Evolutionary conservation across 2,113 vertebrate genomes (phyloP), one percentile per base, ranked within the genome.

Genomic region (Cathartes aura): DNA sequence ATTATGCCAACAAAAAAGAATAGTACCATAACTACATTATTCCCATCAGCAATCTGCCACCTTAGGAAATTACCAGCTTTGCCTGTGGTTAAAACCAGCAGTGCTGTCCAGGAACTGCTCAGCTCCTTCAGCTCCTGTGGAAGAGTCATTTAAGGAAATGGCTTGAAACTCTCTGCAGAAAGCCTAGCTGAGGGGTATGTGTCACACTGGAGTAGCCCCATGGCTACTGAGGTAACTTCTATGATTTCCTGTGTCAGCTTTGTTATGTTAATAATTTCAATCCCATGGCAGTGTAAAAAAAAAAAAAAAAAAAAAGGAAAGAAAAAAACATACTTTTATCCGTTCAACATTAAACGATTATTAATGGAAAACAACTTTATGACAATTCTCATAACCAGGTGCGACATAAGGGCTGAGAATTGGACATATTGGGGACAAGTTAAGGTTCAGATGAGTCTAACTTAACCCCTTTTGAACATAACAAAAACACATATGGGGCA

Each of bases 131-230:
- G 29, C 4, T 59, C 8, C 19, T 36, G 5, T 29, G 13, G 55
- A 73, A 48, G 7, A 82, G 2, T n/a, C 2, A 8, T 47, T 47
- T 22, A 34, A 56, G 3, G 19, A 42, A 82, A 59, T 50, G 8
- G 10, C 17, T 58, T 62, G 34, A 60, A 79, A 66, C 6, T 60
- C 14, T 36, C 53, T 82, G 13, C 32, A 30, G 20, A 66, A 76
- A 43, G 3, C 5, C 34, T 38, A 5, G 4, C 16, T 66, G 23
- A 52, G 26, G 5, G 5, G 0, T 5, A 34, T 5, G 3, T 0
- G 0, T 4, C 48, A 4, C 22, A 12, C 11, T 60, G 9, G n/a
- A 58, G 14, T 52, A 72, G 6, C 12, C 24, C 13, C 4, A 6
- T 15, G 11, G 27, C 11, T 81, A 32, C 7, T 42, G 15, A 50